A percentile compares a stretch with the other conserved stretches of the same genome.
Conservation (phyloP, 2,113 vertebrate genomes). For the Nymphicus hollandicus region DNA sequence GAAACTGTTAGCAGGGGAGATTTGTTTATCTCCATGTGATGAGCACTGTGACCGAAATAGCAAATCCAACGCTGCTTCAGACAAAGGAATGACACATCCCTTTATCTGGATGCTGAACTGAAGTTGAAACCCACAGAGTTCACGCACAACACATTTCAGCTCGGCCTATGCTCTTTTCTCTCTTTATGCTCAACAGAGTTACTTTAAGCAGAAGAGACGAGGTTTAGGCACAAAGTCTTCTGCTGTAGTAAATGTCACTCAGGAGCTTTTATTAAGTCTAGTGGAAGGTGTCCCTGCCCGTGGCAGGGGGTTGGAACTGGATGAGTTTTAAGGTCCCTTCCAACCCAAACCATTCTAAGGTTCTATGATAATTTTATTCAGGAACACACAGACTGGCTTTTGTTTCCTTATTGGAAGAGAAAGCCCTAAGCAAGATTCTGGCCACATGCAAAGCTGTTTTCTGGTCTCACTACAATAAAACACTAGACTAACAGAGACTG, state of each 20-base stretch:
- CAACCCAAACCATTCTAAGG: not conserved
- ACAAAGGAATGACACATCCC: not conserved
- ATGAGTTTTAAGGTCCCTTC: not conserved
- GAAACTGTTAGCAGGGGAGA: not conserved
- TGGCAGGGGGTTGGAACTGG: not conserved
- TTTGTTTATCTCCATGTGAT: not conserved
- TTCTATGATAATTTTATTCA: not conserved
- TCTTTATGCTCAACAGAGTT: not conserved
- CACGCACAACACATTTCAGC: not conserved
- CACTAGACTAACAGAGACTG: fast-evolving
- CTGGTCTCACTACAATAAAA: not conserved
- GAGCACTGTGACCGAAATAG: not conserved
- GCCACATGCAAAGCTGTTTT: not conserved
- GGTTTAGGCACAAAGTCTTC: not conserved
- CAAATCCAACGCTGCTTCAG: not conserved
- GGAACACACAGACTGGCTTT: not conserved
- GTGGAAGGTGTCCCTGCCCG: not conserved
- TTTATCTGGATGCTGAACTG: not conserved
- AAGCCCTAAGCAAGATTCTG: not conserved
- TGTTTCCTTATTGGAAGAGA: not conserved
- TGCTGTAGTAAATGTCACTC: not conserved
- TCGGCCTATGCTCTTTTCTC: not conserved
- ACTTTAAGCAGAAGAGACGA: not conserved
- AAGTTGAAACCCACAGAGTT: not conserved
- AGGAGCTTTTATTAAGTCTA: not conserved